Conservation (phyloP, 2,888 invertebrate genomes). For the Cephus runcator region DNA sequence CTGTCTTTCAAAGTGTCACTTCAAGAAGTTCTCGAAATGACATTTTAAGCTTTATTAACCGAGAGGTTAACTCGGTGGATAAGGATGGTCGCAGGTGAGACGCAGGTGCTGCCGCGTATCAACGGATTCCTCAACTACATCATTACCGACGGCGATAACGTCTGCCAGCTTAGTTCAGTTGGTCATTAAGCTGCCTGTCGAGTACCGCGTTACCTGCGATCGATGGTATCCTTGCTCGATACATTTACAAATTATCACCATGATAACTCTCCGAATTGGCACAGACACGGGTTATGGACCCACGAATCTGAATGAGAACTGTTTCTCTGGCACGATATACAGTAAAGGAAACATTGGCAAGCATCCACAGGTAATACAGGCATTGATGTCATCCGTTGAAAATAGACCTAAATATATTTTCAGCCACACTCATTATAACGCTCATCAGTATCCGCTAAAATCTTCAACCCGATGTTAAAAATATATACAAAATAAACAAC, state of each 20-base stretch:
- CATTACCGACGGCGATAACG: not conserved
- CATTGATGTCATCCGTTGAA: not conserved
- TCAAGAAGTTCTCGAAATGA: not conserved
- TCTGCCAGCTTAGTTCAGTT: not conserved
- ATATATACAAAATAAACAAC: not conserved
- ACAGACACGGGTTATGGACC: not conserved
- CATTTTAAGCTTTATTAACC: not conserved
- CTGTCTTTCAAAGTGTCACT: not conserved
- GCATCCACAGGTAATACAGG: not conserved
- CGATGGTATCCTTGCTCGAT: not conserved
- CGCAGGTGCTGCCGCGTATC: conserved; percentile 23
- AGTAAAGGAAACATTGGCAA: not conserved
- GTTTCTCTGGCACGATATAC: not conserved
- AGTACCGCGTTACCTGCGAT: not conserved
- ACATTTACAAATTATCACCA: not conserved
- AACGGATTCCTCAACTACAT: not conserved
- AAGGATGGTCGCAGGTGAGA: not conserved
- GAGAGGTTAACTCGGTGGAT: not conserved
- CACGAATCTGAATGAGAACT: not conserved
- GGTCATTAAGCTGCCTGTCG: not conserved
- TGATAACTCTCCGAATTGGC: not conserved
- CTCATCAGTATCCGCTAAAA: not conserved
- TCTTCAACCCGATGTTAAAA: not conserved
- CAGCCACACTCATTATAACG: not conserved
- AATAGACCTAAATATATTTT: not conserved